A percentile compares a stretch with the other conserved stretches of the same genome.
Conservation (phyloP, 2,797 vertebrate genomes). For the Enteromius anoplus region DNA sequence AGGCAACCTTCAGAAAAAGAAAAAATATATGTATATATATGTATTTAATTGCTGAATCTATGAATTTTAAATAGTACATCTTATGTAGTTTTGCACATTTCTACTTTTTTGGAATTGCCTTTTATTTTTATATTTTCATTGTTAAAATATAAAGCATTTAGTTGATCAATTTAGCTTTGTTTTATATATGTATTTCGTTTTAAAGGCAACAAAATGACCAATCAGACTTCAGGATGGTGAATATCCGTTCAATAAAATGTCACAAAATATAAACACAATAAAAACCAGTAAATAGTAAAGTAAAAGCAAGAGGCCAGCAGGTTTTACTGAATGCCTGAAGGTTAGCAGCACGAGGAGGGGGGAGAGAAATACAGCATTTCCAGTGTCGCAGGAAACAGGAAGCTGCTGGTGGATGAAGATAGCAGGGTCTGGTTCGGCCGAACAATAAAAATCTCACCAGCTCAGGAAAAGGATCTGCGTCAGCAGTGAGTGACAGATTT, state of each 20-base stretch:
- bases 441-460: conserved; percentile 82
- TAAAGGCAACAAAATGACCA: not conserved
- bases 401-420: conserved; percentile 79
- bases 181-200: not conserved
- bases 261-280: conserved; percentile 1
- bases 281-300: conserved; percentile 33
- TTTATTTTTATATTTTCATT: not conserved
- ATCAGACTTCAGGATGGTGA: not conserved
- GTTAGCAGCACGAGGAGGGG: conserved; percentile 45
- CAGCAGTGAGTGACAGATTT: conserved; percentile 72
- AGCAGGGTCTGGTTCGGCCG: conserved; percentile 65
- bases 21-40: not conserved
- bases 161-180: not conserved
- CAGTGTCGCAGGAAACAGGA: conserved; percentile 85
- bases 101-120: not conserved
- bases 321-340: conserved; percentile 54
- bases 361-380: conserved; percentile 72
- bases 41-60: not conserved
- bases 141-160: not conserved
- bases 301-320: conserved; percentile 42
- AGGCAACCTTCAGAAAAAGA: not conserved
- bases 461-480: conserved; percentile 85
- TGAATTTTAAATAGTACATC: not conserved
- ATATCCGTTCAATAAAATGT: conserved; percentile 16
- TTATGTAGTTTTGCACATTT: not conserved